Evolutionary conservation across 2,797 vertebrate species (phyloP).

Genomic region (Oreonectes daqikongensis): DNA sequence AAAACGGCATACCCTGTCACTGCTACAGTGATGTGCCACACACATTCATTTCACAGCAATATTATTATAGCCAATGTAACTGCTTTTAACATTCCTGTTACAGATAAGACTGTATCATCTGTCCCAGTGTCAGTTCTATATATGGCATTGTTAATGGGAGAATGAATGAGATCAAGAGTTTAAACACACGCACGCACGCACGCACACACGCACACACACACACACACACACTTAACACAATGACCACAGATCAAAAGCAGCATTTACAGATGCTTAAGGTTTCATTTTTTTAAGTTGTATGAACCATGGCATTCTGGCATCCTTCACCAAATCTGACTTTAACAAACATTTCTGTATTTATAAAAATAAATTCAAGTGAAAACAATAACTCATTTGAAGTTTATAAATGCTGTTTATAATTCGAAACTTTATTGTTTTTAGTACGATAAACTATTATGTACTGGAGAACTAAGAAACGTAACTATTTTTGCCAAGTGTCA

Average conservation of each 20-base stretch:
- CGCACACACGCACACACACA: no score
- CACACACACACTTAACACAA: no score
- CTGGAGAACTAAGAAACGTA: not conserved
- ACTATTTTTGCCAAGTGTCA: not conserved
- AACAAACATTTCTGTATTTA: no score
- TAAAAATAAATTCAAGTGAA: no score
- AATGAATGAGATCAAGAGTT: not conserved
- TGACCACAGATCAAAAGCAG: no score
- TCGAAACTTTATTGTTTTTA: not conserved
- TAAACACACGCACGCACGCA: no score
- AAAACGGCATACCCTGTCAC: not conserved
- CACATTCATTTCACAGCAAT: not conserved
- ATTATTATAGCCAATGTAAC: not conserved
- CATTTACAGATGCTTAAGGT: not conserved
- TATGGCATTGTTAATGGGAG: not conserved
- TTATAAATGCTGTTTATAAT: not conserved
- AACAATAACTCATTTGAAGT: no score
- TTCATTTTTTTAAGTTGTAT: not conserved
- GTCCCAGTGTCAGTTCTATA: not conserved
- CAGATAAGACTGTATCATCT: not conserved
- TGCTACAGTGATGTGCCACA: not conserved
- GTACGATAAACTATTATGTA: not conserved
- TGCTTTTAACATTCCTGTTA: slow-evolving; percentile 4
- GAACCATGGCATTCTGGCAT: no score
- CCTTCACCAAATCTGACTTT: no score